Conservation (phyloP, 2,888 invertebrate species). For the Synergus gifuensis region DNA sequence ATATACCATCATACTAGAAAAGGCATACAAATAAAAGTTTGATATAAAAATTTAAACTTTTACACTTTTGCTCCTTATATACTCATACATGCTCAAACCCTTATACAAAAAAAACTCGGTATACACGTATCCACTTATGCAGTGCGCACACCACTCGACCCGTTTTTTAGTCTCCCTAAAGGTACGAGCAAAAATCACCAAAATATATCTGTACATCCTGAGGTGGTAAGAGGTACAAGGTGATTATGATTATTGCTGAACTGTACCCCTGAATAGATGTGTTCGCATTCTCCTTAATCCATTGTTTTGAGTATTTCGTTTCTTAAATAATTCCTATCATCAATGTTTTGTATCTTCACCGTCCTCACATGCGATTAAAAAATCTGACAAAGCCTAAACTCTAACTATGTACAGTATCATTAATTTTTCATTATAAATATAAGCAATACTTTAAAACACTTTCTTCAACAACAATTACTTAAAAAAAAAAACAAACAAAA, state of each 20-base stretch:
- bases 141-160: conserved; percentile 52
- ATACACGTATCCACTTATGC: conserved; percentile 49
- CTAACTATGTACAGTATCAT: conserved; percentile 23
- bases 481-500: conserved; percentile 29
- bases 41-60: conserved; percentile 43
- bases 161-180: conserved; percentile 51
- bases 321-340: not conserved
- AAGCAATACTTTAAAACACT: conserved; percentile 7
- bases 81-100: conserved; percentile 43
- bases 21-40: conserved; percentile 39
- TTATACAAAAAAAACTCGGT: conserved; percentile 46
- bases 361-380: not conserved
- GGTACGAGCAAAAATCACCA: conserved; percentile 49
- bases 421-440: conserved; percentile 16
- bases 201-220: conserved; percentile 49
- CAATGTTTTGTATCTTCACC: not conserved
- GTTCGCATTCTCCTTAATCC: conserved; percentile 36
- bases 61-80: not conserved
- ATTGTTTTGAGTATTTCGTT: conserved; percentile 30
- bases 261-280: not conserved
- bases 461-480: not conserved
- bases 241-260: not conserved
- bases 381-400: not conserved
- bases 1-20: conserved; percentile 7
- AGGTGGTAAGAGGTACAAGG: conserved; percentile 41